Conservation (phyloP, 2,113 vertebrate species). For the Brachypodius melanocephalos region DNA sequence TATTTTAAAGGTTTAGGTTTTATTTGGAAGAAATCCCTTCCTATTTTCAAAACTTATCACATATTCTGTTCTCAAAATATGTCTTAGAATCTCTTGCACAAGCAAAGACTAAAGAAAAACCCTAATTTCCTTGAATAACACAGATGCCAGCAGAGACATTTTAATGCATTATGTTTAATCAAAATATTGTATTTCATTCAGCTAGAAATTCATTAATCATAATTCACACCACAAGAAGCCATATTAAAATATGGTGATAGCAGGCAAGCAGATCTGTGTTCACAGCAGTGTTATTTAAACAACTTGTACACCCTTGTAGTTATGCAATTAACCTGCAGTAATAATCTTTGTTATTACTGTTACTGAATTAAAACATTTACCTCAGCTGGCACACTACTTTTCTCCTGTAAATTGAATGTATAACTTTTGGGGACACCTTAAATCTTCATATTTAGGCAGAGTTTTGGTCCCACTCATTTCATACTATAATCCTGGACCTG, state of each 20-base stretch:
- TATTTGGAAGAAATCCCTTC: neutral
- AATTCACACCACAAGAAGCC: constrained; percentile 11
- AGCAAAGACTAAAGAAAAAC: neutral
- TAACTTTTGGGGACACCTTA: neutral
- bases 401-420: neutral
- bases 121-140: neutral
- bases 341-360: neutral
- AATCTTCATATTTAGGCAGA: neutral
- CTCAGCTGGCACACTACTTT: neutral
- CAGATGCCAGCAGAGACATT: neutral
- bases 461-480: neutral
- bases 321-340: constrained; percentile 10
- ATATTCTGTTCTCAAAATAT: neutral
- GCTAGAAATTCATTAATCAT: constrained; percentile 55
- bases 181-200: constrained; percentile 31
- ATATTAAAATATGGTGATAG: neutral
- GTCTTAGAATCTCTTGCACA: neutral
- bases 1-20: neutral
- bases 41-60: neutral
- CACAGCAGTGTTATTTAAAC: neutral
- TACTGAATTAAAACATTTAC: neutral
- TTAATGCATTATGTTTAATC: constrained; percentile 33
- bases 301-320: neutral
- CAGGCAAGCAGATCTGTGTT: neutral
- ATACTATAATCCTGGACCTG: neutral